Conservation (phyloP, 2,888 invertebrate genomes). For the Euplagia quadripunctaria region DNA sequence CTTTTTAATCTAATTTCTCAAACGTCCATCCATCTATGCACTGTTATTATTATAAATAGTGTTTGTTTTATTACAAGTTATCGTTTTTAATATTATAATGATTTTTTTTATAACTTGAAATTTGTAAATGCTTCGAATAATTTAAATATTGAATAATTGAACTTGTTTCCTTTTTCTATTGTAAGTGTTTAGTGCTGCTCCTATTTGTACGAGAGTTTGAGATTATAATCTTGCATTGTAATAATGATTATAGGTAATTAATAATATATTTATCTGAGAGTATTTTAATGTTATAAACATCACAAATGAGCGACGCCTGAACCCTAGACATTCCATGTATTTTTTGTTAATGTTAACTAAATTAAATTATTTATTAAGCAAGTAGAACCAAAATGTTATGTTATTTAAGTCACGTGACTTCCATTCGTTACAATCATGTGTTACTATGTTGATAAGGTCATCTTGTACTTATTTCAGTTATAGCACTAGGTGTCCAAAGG, state of each 20-base stretch:
- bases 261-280: constrained; percentile 53
- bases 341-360: constrained; percentile 53
- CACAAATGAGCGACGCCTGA: constrained; percentile 61
- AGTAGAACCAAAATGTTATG: constrained; percentile 25
- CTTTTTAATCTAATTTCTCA: neutral
- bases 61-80: constrained; percentile 38
- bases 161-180: constrained; percentile 46
- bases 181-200: constrained; percentile 72
- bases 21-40: constrained; percentile 28
- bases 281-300: constrained; percentile 71
- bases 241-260: constrained; percentile 45
- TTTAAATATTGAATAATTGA: constrained; percentile 25
- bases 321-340: constrained; percentile 71
- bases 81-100: constrained; percentile 53
- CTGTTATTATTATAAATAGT: constrained; percentile 24
- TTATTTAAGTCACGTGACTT: constrained; percentile 50
- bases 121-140: constrained; percentile 38
- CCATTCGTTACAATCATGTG: constrained; percentile 44
- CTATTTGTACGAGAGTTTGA: constrained; percentile 64
- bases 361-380: constrained; percentile 26
- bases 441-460: constrained; percentile 47
- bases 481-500: constrained; percentile 54
- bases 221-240: constrained; percentile 63
- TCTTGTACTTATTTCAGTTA: constrained; percentile 48
- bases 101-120: constrained; percentile 44